Conservation (phyloP, 2,888 invertebrate species). For the Vannuccia rotundouncinata region DNA sequence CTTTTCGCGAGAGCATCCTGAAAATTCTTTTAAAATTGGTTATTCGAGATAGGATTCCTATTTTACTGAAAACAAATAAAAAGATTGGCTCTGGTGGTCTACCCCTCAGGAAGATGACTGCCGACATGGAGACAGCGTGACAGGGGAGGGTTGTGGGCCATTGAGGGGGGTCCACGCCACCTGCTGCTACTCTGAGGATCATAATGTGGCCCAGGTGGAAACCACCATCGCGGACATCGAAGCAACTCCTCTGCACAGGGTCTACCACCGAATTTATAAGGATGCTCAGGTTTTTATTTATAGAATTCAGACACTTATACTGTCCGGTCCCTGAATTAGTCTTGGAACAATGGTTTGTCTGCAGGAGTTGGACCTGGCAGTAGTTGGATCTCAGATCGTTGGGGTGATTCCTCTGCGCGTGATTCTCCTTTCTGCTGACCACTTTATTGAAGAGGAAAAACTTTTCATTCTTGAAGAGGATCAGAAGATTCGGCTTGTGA, state of each 20-base stretch:
- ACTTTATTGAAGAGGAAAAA: constrained; percentile 59
- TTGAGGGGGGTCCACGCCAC: constrained; percentile 42
- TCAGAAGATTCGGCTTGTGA: constrained; percentile 60
- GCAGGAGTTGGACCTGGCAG: constrained; percentile 58
- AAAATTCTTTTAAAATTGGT: not conserved
- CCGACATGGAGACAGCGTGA: not conserved
- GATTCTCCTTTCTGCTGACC: constrained; percentile 58
- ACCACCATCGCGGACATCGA: constrained; percentile 60
- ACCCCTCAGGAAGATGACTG: not conserved
- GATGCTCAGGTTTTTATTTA: not conserved
- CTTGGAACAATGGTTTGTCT: too few relatives aligned
- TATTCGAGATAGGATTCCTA: not conserved
- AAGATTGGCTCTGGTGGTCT: not conserved
- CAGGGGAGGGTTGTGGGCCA: not conserved
- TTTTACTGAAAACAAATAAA: not conserved
- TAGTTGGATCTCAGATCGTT: constrained; percentile 61
- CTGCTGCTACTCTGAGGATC: constrained; percentile 62
- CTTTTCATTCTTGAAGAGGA: constrained; percentile 61
- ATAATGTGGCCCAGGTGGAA: constrained; percentile 61
- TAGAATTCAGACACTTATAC: too few relatives aligned
- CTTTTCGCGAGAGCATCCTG: too few relatives aligned
- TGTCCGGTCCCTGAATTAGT: too few relatives aligned
- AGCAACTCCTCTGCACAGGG: constrained; percentile 59
- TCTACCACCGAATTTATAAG: constrained; percentile 44
- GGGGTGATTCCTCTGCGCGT: constrained; percentile 60